Percentiles rank a stretch among this genome's conserved stretches.
phyloP scores from a whole-genome alignment of 2,113 vertebrate genomes.

The Cryptoleucopteryx plumbea region DNA sequence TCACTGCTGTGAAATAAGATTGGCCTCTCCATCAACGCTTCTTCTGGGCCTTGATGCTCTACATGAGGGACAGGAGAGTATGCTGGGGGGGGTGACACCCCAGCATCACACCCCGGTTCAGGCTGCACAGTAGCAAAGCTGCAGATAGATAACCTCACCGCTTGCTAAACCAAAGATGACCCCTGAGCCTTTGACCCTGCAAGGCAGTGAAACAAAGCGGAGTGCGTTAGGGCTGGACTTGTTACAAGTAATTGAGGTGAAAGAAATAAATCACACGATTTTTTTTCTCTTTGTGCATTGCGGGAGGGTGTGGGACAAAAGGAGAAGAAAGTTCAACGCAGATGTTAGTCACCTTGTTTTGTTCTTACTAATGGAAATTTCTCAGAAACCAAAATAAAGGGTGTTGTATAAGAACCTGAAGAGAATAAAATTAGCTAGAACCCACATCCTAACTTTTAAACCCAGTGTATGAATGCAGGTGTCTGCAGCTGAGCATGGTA shows the following conservation, averaged over 20 bases:
- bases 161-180: not conserved
- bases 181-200: not conserved
- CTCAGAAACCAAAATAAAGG: slow-evolving; percentile 50
- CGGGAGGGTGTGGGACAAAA: not conserved
- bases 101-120: not conserved
- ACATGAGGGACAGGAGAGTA: accelerated
- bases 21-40: not conserved
- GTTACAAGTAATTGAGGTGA: not conserved
- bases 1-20: not conserved
- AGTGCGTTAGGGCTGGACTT: not conserved
- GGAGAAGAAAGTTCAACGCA: slow-evolving; percentile 3
- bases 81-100: not conserved
- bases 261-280: slow-evolving; percentile 23
- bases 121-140: not conserved
- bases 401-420: not conserved
- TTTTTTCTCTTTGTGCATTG: slow-evolving; percentile 20
- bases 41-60: not conserved
- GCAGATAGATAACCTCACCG: not conserved
- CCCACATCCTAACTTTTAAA: slow-evolving; percentile 50
- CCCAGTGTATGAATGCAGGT: slow-evolving; percentile 33
- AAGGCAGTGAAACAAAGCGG: not conserved
- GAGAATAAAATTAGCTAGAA: slow-evolving; percentile 38
- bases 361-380: slow-evolving; percentile 48
- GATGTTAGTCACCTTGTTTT: slow-evolving; percentile 52
- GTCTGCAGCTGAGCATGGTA: slow-evolving; percentile 45